Conservation (phyloP, 1,140 invertebrate species). For the Asbolus verrucosus region DNA sequence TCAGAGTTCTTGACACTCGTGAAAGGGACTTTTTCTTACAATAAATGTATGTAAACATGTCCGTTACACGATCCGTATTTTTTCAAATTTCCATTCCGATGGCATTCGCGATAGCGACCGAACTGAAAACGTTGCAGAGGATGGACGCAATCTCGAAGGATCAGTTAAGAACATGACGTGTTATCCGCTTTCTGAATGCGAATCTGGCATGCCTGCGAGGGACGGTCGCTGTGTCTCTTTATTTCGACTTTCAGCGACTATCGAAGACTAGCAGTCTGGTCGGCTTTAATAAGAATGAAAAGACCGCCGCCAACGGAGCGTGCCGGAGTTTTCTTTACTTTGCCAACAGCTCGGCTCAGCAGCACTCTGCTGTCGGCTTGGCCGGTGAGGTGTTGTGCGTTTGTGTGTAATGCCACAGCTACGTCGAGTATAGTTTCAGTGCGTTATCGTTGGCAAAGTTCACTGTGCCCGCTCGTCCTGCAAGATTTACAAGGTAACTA, state of each 20-base stretch:
- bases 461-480: background rate
- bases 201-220: background rate
- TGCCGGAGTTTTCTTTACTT: constrained; percentile 22
- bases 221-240: constrained; percentile 5
- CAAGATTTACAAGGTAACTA: constrained; percentile 31
- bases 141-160: constrained; percentile 11
- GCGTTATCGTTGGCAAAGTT: constrained; percentile 15
- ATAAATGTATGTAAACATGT: background rate
- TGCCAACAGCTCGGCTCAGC: constrained; percentile 22
- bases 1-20: too few species aligned
- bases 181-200: constrained; percentile 11
- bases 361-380: constrained; percentile 1
- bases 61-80: constrained; percentile 2
- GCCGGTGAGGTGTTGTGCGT: constrained; percentile 16
- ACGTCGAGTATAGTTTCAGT: constrained; percentile 3
- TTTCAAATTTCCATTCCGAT: constrained; percentile 24
- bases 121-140: background rate
- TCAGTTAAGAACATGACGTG: constrained; percentile 16
- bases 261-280: constrained; percentile 26
- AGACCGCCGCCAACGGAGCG: constrained; percentile 18
- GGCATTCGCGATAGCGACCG: background rate
- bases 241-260: constrained; percentile 15
- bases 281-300: constrained; percentile 14
- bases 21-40: too few species aligned
- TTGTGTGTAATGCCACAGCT: constrained; percentile 1